Evolutionary conservation across 2,113 vertebrate species (phyloP).

Genomic region (Butorides virescens): DNA sequence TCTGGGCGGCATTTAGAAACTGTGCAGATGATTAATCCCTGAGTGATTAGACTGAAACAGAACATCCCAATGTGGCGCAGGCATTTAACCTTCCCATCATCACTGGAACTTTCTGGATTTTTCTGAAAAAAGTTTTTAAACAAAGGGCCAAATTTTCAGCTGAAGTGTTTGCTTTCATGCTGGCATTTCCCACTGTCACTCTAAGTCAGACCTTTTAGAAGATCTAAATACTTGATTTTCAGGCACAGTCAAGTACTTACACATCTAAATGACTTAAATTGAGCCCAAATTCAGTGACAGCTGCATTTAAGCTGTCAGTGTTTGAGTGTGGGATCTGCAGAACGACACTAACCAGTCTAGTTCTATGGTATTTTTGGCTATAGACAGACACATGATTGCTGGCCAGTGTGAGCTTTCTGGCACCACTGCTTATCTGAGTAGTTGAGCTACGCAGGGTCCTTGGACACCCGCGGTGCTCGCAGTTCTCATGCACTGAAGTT

Average conservation of each 20-base stretch:
- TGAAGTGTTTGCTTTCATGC: background rate
- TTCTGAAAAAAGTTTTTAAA: background rate
- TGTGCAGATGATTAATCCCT: background rate
- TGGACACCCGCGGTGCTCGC: background rate
- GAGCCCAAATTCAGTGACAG: background rate
- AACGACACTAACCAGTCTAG: background rate
- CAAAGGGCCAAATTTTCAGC: background rate
- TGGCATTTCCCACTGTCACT: background rate
- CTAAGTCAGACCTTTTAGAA: background rate
- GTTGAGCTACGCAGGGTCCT: background rate
- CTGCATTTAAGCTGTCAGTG: background rate
- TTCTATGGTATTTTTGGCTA: background rate
- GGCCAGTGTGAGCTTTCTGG: background rate
- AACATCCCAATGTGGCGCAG: background rate
- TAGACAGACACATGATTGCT: background rate
- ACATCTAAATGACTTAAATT: background rate
- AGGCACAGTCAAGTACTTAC: background rate
- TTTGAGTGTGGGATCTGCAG: background rate
- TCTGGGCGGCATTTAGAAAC: background rate
- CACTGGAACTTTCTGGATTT: background rate
- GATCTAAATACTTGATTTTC: background rate
- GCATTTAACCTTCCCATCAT: background rate
- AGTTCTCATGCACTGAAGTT: rapidly evolving
- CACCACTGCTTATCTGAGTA: background rate
- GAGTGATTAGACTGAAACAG: background rate